Conservation (phyloP, 2,888 invertebrate genomes). For the Lithophane ornitopus region DNA sequence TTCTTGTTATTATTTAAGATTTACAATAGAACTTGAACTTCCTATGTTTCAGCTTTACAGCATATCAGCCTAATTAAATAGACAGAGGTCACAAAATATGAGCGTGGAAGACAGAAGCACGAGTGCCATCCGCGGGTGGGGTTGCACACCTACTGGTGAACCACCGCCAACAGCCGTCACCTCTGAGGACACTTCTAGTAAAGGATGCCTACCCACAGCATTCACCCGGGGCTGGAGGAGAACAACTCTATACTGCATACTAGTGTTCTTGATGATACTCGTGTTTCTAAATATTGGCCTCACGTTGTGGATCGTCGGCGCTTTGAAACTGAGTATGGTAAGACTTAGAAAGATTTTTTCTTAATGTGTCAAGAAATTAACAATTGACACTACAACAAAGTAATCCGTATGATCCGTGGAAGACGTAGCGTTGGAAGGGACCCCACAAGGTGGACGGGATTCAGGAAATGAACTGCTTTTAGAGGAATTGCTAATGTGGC, state of each 20-base stretch:
- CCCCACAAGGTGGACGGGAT: too few relatives aligned
- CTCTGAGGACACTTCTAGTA: conserved; percentile 64
- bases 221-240: conserved; percentile 96
- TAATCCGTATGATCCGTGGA: neutral
- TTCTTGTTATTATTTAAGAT: neutral
- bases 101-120: conserved; percentile 75
- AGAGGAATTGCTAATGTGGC: too few relatives aligned
- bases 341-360: conserved; percentile 78
- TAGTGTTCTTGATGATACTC: conserved; percentile 95
- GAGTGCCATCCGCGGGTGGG: conserved; percentile 84
- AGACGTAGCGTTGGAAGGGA: too few relatives aligned
- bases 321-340: conserved; percentile 98
- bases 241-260: conserved; percentile 96
- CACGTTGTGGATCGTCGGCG: conserved; percentile 98
- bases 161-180: conserved; percentile 74
- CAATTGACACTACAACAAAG: neutral
- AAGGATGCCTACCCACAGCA: conserved; percentile 75
- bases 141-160: conserved; percentile 86
- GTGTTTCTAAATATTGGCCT: conserved; percentile 98
- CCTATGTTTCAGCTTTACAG: conserved; percentile 76
- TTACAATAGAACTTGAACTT: conserved; percentile 15
- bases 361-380: neutral
- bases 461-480: too few relatives aligned
- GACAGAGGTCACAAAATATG: conserved; percentile 66
- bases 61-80: conserved; percentile 18